phyloP scores from a whole-genome alignment of 2,797 vertebrate genomes.

The Kryptolebias ocellatus region DNA sequence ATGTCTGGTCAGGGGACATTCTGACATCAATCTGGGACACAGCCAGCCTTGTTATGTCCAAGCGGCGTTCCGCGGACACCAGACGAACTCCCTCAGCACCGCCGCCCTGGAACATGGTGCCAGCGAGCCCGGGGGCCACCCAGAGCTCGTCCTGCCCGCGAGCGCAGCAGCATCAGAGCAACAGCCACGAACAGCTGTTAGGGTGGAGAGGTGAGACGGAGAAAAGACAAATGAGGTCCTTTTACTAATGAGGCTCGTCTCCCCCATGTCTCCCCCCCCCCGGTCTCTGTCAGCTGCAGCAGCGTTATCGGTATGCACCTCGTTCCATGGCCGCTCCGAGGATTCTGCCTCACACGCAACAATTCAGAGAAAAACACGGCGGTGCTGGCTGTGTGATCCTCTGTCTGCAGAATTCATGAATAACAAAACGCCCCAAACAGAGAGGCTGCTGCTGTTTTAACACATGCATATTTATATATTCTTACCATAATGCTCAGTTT shows the following conservation, averaged over 20 bases:
- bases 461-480: too few relatives aligned
- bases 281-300: conserved; percentile 64
- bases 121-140: conserved; percentile 37
- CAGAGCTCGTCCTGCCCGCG: conserved; percentile 23
- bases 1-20: not conserved
- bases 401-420: conserved; percentile 64
- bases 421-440: conserved; percentile 51
- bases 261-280: conserved; percentile 22
- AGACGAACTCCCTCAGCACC: too few relatives aligned
- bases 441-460: not conserved
- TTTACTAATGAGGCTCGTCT: conserved; percentile 70
- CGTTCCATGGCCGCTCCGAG: conserved; percentile 61
- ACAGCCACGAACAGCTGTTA: conserved; percentile 71
- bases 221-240: conserved; percentile 72
- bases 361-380: conserved; percentile 61
- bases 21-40: conserved; percentile 6
- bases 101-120: conserved; percentile 30
- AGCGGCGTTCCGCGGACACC: too few relatives aligned
- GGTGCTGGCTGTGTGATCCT: conserved; percentile 52
- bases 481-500: too few relatives aligned
- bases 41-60: not conserved
- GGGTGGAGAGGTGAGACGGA: conserved; percentile 69
- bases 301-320: conserved; percentile 71
- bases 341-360: conserved; percentile 66
- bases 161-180: conserved; percentile 37